Evolutionary conservation across 1,140 invertebrate genomes (phyloP), one percentile per base, ranked within the genome.

Genomic region (Lanistes nyassanus): DNA sequence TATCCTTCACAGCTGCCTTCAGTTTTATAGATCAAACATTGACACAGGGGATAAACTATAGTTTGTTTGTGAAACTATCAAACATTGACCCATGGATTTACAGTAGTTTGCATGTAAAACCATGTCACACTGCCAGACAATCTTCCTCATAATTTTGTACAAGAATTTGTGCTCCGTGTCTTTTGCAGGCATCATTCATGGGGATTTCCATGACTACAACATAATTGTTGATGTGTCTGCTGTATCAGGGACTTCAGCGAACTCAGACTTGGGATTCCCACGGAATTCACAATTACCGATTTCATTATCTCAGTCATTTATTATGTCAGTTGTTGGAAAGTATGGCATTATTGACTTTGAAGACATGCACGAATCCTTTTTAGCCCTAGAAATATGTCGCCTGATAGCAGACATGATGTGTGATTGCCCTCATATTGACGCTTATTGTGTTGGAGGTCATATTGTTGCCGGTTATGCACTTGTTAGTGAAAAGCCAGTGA

Each of bases 291-390:
- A 39, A 31, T 37, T n/a, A 66, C 64, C 64, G 23, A n/a, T 7
- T 26, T n/a, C 56, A 60, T 11, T 23, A 26, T 1, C 3, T 26
- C n/a, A 60, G 4, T n/a, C 56, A 60, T 60, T 31, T 26, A n/a
- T 60, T 60, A 31, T 11, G 23, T 60, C 56, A 60, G 56, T 71
- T 37, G n/a, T 60, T 26, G 55, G 42, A 37, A 72, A 72, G 37
- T 72, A 72, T 36, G 70, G 70, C 34, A 60, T 72, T 36, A 72
- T 72, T 16, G 70, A 72, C 70, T 72, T 72, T 42, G 70, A 72
- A 29, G 70, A 60, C n/a, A 72, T 60, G 70, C 42, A 36, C 21
- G 31, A 60, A 6, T 72, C 70, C 34, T 72, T 60, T 36, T 55
- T 55, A 23, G 70, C 56, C 29, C 56, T 72, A 23, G 70, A 72